A percentile compares a stretch with the other conserved stretches of the same genome.
These are phyloP conservation scores for Prorops nasuta DNA, from an alignment of 1,140 invertebrate genomes.

Conservation along the genomic window DNA sequence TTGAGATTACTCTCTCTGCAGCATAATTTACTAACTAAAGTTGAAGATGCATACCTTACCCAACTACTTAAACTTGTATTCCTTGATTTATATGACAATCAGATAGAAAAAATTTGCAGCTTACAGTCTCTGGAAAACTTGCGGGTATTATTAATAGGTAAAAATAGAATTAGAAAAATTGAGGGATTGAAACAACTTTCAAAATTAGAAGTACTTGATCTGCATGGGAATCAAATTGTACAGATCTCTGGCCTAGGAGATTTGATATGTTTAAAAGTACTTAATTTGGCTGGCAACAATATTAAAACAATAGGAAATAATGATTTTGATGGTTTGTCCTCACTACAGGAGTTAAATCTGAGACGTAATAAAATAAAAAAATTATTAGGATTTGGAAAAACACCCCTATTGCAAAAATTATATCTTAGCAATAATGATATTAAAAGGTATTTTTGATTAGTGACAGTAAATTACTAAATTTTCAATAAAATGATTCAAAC, in stretches of 20 bases:
- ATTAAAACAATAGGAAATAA: conserved; percentile 70
- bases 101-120: conserved; percentile 80
- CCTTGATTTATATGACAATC: conserved; percentile 91
- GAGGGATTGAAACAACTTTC: conserved; percentile 71
- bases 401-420: conserved; percentile 77
- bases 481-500: conserved; percentile 1
- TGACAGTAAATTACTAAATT: background rate
- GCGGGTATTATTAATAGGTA: conserved; percentile 83
- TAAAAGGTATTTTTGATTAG: conserved; percentile 53
- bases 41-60: conserved; percentile 63
- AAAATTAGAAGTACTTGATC: conserved; percentile 84
- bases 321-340: conserved; percentile 74
- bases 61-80: conserved; percentile 80
- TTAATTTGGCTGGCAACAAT: conserved; percentile 89
- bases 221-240: conserved; percentile 86
- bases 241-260: conserved; percentile 63
- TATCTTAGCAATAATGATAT: conserved; percentile 87
- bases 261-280: conserved; percentile 74
- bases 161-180: conserved; percentile 71
- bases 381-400: conserved; percentile 76
- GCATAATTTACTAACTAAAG: conserved; percentile 82
- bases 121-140: conserved; percentile 74
- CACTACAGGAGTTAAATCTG: conserved; percentile 82
- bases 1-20: conserved; percentile 83
- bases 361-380: conserved; percentile 80